These are phyloP conservation scores for Macaria notata DNA, from an alignment of 2,888 invertebrate species.

Conservation along the genomic window DNA sequence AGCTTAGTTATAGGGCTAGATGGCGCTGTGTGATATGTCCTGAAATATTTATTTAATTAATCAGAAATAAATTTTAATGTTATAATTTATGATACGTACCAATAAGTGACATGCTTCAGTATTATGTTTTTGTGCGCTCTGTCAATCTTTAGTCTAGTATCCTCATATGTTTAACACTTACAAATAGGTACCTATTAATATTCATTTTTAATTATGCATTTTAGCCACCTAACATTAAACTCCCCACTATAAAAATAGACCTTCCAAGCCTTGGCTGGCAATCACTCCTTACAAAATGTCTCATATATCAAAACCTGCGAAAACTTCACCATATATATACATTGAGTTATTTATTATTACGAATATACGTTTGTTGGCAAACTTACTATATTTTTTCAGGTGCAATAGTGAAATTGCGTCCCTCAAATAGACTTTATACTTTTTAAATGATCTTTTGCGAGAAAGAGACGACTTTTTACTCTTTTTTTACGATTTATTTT, in stretches of 20 bases:
- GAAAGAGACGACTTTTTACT: too few species aligned
- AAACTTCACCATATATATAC: slow-evolving; percentile 29
- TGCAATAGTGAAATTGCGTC: too few species aligned
- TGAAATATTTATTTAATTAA: too few species aligned
- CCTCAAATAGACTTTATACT: too few species aligned
- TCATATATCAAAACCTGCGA: slow-evolving; percentile 63
- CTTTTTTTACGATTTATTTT: too few species aligned
- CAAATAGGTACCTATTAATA: slow-evolving; percentile 41
- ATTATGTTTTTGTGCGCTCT: too few species aligned
- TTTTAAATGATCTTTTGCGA: too few species aligned
- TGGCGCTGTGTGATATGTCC: too few species aligned
- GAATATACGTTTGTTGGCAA: slow-evolving; percentile 29
- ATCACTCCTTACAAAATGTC: slow-evolving; percentile 53
- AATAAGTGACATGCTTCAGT: too few species aligned
- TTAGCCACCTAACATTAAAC: slow-evolving; percentile 72
- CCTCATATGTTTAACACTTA: slow-evolving; percentile 28
- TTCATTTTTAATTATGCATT: slow-evolving; percentile 58
- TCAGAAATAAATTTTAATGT: too few species aligned
- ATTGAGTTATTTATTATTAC: slow-evolving; percentile 22
- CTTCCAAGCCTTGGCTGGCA: slow-evolving; percentile 46
- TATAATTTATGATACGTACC: too few species aligned
- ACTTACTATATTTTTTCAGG: slow-evolving; percentile 27
- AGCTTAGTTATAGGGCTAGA: too few species aligned
- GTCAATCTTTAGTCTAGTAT: background rate
- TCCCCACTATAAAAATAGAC: slow-evolving; percentile 72